Base-by-base conservation (phyloP, 2,113 vertebrate species). In the Gadus chalcogrammus region DNA sequence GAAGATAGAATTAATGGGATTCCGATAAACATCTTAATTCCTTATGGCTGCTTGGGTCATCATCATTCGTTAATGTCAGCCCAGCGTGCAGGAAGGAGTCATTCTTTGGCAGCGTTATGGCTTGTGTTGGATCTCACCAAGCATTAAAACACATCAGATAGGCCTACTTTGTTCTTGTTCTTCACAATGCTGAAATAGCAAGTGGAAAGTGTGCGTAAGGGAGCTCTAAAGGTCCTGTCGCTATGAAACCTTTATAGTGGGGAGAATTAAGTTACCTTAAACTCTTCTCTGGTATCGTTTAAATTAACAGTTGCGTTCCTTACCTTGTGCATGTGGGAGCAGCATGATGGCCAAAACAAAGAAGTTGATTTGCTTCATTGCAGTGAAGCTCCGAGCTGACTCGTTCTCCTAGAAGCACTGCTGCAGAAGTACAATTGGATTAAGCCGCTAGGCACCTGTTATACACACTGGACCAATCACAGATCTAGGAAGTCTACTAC, bases 281-380 rank as follows among this genome's bases (percentile, higher is more conserved):
- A 24, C 42, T 48, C 42, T 13, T 13, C 42, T 12, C 9, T 48
- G 8, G 9, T 48, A 48, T 48, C 12, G 42, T 48, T 13, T 48
- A 48, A 48, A 48, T 12, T 13, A 13, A 48, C 8, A 9, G 42
- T 35, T 35, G 31, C 31, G 42, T 48, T 48, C 11, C 82, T 84
- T 88, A 90, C 88, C 85, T 85, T 61, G 68, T 69, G 68, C 71
- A 65, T 63, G 31, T 61, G 63, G 61, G 64, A 89, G 66, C 64
- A 79, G 65, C 52, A 70, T 8, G 5, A 85, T 17, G 35, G 64
- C 75, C 67, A 88, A 81, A 84, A 86, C 56, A 60, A 67, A 81
- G 16, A 85, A 71, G 62, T 84, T 18, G 18, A 77, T 62, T 73
- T 69, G 59, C 67, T 72, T 87, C 89, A 89, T 89, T 67, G 82